A percentile compares a stretch with the other conserved stretches of the same genome.
phyloP scores from a whole-genome alignment of 2,888 invertebrate species.

The Globia sparganii region DNA sequence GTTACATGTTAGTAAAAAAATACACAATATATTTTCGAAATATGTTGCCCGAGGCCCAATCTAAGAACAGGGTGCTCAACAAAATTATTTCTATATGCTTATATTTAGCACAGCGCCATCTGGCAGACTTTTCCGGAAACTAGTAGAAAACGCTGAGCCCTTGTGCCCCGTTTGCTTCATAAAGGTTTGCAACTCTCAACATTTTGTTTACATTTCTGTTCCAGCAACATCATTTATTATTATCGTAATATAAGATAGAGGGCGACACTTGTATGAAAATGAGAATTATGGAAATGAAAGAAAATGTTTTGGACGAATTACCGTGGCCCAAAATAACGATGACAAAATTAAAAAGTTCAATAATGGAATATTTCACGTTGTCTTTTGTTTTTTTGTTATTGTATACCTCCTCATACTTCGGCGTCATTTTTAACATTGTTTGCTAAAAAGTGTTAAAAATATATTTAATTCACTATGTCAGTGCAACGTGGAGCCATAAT shows the following conservation, averaged over 20 bases:
- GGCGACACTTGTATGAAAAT: conserved; percentile 17
- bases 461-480: not conserved
- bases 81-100: not conserved
- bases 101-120: conserved; percentile 27
- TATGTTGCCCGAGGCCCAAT: not conserved
- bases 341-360: not conserved
- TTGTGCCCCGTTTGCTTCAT: not conserved
- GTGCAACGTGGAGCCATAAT: not conserved
- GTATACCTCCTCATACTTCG: no score
- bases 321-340: not conserved
- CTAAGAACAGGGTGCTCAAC: not conserved
- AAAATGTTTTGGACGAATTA: not conserved
- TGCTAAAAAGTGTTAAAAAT: not conserved
- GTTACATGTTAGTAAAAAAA: not conserved
- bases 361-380: not conserved
- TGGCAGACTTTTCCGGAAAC: conserved; percentile 24
- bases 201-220: not conserved
- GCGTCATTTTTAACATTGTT: not conserved
- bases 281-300: not conserved
- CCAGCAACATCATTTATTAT: not conserved
- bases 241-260: conserved; percentile 13
- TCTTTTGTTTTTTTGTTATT: not conserved
- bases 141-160: not conserved
- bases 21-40: not conserved
- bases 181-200: not conserved